Evolutionary conservation across 2,888 invertebrate species (phyloP).

Genomic region (Agonopterix arenella): DNA sequence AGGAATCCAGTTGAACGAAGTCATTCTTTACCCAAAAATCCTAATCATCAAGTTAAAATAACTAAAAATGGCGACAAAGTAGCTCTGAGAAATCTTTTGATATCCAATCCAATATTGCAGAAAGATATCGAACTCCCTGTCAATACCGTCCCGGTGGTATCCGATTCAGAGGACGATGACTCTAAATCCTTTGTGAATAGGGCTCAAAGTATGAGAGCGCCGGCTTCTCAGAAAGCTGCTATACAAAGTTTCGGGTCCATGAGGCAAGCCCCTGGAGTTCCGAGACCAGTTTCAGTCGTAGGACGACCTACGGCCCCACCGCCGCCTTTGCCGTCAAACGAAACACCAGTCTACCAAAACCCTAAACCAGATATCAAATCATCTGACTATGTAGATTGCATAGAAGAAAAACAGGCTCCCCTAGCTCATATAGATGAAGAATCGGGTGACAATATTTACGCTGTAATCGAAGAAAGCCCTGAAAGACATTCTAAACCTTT

Average conservation of each 20-base stretch:
- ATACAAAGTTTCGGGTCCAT: slow-evolving; percentile 90
- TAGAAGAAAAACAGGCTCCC: slow-evolving; percentile 80
- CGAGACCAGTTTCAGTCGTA: slow-evolving; percentile 86
- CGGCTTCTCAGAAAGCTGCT: slow-evolving; percentile 71
- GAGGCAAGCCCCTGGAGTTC: slow-evolving; percentile 81
- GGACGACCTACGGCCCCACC: slow-evolving; percentile 86
- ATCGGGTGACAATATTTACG: slow-evolving; percentile 88
- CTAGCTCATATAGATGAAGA: slow-evolving; percentile 80
- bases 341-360: slow-evolving; percentile 70
- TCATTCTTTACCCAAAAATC: slow-evolving; percentile 77
- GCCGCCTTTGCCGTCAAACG: slow-evolving; percentile 82
- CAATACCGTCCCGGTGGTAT: slow-evolving; percentile 78
- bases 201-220: slow-evolving; percentile 89
- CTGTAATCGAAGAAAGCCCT: slow-evolving; percentile 89
- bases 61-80: slow-evolving; percentile 83
- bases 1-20: slow-evolving; percentile 69
- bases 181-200: slow-evolving; percentile 81
- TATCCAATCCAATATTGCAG: slow-evolving; percentile 89
- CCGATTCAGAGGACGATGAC: slow-evolving; percentile 71
- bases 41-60: slow-evolving; percentile 76
- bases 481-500: slow-evolving; percentile 59
- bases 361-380: slow-evolving; percentile 60
- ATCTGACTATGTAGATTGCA: slow-evolving; percentile 87
- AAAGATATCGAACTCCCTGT: slow-evolving; percentile 79
- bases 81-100: slow-evolving; percentile 84